These are phyloP conservation scores for Peromyscus melanophrys DNA, from an alignment of 2,797 vertebrate species.

Conservation along the genomic window DNA sequence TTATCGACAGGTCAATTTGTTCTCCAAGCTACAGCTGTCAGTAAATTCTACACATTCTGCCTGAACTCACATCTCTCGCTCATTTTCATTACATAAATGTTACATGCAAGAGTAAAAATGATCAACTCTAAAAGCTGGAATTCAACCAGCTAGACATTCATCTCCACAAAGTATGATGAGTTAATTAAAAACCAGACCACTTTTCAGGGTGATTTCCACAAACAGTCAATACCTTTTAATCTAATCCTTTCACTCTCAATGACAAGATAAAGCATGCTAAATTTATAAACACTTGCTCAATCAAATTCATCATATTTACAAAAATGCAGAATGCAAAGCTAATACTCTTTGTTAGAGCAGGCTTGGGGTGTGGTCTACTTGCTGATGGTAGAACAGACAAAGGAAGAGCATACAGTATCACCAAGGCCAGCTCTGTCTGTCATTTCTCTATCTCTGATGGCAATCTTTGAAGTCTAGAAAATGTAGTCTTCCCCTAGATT, in stretches of 20 bases:
- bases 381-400: neutral
- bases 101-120: neutral
- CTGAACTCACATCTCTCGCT: neutral
- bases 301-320: neutral
- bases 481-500: conserved; percentile 39
- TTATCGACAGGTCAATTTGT: neutral
- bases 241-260: neutral
- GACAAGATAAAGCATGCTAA: conserved; percentile 1
- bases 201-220: conserved; percentile 27
- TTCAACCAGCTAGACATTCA: neutral
- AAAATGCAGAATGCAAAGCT: conserved; percentile 52
- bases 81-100: neutral
- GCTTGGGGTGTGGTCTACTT: conserved; percentile 20
- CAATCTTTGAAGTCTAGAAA: conserved; percentile 56
- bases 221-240: neutral
- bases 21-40: neutral
- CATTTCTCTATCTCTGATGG: conserved; percentile 36
- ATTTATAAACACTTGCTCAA: neutral
- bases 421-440: neutral
- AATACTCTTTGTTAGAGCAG: neutral
- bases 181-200: neutral
- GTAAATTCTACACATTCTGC: neutral
- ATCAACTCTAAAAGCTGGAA: neutral
- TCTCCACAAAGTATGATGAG: neutral
- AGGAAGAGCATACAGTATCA: neutral